Conservation (phyloP, 2,797 vertebrate genomes). For the Momotus momota region DNA sequence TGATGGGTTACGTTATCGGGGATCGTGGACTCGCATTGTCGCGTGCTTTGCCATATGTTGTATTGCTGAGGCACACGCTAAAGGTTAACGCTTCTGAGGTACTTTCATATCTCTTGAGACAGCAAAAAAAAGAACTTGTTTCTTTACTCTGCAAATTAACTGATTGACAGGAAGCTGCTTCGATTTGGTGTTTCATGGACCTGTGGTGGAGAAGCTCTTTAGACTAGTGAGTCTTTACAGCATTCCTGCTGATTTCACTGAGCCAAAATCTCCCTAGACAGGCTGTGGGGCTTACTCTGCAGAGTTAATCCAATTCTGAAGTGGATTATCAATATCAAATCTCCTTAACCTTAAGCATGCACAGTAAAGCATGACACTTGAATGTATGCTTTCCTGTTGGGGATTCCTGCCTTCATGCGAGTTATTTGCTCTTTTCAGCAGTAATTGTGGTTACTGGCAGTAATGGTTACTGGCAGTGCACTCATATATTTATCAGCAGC, state of each 20-base stretch:
- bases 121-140: neutral
- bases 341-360: slow-evolving; percentile 56
- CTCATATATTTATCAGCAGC: neutral
- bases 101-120: neutral
- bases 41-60: neutral
- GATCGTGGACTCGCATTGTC: neutral
- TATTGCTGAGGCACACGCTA: neutral
- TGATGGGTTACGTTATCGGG: neutral
- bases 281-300: neutral
- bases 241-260: neutral
- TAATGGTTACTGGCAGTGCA: neutral
- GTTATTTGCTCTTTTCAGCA: neutral
- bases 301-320: slow-evolving; percentile 61
- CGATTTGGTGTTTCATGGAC: neutral
- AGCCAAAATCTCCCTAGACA: neutral
- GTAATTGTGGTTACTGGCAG: neutral
- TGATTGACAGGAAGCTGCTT: neutral
- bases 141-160: neutral
- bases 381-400: neutral
- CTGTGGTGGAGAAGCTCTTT: neutral
- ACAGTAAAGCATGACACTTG: slow-evolving; percentile 33
- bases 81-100: neutral
- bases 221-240: neutral
- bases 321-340: slow-evolving; percentile 65
- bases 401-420: neutral